These are phyloP conservation scores for Odontamblyopus rebecca DNA, from an alignment of 2,797 vertebrate genomes.

Conservation along the genomic window DNA sequence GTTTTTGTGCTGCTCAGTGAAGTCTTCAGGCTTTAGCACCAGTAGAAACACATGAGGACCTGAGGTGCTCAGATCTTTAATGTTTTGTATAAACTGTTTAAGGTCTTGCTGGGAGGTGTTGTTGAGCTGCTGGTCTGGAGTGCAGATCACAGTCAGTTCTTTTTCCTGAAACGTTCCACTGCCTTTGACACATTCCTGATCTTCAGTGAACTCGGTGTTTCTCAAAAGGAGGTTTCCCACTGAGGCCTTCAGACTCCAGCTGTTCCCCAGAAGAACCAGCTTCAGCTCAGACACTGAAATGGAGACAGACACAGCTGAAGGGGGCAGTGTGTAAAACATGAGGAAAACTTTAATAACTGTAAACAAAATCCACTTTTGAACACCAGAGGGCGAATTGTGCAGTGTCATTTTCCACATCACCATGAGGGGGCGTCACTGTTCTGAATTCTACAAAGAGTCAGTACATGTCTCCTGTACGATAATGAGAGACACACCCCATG, in stretches of 20 bases:
- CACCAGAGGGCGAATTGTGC: no score
- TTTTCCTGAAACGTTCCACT: background rate
- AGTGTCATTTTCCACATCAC: no score
- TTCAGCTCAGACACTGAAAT: background rate
- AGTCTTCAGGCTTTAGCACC: background rate
- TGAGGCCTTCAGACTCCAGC: background rate
- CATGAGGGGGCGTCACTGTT: no score
- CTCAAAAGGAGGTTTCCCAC: background rate
- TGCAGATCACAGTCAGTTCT: background rate
- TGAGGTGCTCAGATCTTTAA: background rate
- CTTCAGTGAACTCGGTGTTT: background rate
- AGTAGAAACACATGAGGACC: background rate
- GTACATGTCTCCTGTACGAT: no score
- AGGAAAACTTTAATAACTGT: no score
- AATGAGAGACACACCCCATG: no score
- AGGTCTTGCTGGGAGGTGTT: background rate
- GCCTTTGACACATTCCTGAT: background rate
- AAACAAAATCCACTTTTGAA: no score
- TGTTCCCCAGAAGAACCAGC: background rate
- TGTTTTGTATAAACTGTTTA: background rate
- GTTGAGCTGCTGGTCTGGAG: constrained; percentile 5
- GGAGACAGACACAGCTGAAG: background rate
- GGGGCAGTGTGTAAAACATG: no score
- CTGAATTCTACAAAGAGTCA: no score
- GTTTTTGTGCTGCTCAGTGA: background rate